Evolutionary conservation across 2,888 invertebrate genomes (phyloP).

Genomic region (Xanthorhoe designata): DNA sequence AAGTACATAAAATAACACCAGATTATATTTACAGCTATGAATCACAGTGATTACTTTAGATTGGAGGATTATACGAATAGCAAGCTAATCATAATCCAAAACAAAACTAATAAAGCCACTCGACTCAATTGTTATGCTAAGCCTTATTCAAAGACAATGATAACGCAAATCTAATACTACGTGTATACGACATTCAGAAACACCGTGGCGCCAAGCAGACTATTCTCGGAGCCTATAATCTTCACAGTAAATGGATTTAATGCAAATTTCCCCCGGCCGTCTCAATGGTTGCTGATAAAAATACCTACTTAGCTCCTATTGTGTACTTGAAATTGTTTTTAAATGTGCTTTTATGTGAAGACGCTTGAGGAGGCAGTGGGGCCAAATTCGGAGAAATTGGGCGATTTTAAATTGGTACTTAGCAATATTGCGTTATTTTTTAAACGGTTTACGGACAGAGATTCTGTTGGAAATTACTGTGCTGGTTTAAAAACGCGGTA

Average conservation of each 20-base stretch:
- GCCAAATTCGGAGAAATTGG: slow-evolving; percentile 41
- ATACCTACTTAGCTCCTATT: slow-evolving; percentile 64
- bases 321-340: slow-evolving; percentile 66
- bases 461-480: slow-evolving; percentile 9
- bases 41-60: background rate
- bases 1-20: background rate
- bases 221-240: slow-evolving; percentile 73
- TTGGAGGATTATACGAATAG: slow-evolving; percentile 4
- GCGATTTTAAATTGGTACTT: slow-evolving; percentile 37
- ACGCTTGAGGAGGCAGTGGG: slow-evolving; percentile 35
- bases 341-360: slow-evolving; percentile 49
- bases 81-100: slow-evolving; percentile 31
- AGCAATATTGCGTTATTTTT: slow-evolving; percentile 36
- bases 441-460: slow-evolving; percentile 26
- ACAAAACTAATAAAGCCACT: slow-evolving; percentile 38
- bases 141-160: slow-evolving; percentile 37
- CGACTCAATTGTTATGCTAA: slow-evolving; percentile 38
- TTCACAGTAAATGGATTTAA: slow-evolving; percentile 77
- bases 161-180: slow-evolving; percentile 38
- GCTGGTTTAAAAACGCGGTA: background rate
- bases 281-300: slow-evolving; percentile 70
- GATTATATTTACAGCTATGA: background rate
- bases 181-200: slow-evolving; percentile 38
- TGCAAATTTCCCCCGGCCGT: slow-evolving; percentile 71
- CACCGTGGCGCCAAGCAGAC: slow-evolving; percentile 64